Percentiles rank a stretch among this genome's conserved stretches.
Evolutionary conservation across 2,797 vertebrate species (phyloP).

Genomic region (Heliangelus exortis): DNA sequence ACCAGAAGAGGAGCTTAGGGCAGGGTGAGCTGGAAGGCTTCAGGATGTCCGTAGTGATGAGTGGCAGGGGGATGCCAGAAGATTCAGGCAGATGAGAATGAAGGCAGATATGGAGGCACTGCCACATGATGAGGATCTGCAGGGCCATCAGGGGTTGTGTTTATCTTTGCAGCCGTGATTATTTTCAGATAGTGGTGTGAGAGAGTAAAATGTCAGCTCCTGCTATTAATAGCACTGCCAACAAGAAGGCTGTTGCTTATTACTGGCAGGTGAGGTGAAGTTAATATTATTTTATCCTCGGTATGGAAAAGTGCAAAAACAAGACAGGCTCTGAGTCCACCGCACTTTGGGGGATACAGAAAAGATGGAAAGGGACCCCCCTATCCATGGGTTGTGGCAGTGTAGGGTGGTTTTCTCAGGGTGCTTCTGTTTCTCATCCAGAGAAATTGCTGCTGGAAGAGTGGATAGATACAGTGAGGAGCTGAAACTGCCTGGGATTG

Average conservation of each 20-base stretch:
- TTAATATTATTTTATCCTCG: slow-evolving; percentile 25
- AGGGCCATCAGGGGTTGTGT: slow-evolving; percentile 1
- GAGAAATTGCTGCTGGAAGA: not conserved
- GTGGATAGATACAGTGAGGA: not conserved
- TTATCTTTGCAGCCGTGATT: slow-evolving; percentile 53
- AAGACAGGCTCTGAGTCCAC: not conserved
- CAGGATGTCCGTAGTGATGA: not conserved
- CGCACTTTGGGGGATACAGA: not conserved
- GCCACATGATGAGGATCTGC: not conserved
- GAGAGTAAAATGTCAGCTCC: slow-evolving; percentile 30
- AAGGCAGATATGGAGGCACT: not conserved
- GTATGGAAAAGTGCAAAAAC: not conserved
- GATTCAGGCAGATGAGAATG: not conserved
- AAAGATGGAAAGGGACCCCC: not conserved
- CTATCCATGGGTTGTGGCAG: not conserved
- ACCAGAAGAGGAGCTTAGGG: not conserved
- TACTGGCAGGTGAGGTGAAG: slow-evolving; percentile 45
- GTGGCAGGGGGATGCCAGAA: not conserved
- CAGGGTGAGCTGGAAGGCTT: not conserved
- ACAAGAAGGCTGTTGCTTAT: not conserved
- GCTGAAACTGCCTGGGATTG: not conserved
- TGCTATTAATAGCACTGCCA: slow-evolving; percentile 24
- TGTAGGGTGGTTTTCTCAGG: not conserved
- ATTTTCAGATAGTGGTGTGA: slow-evolving; percentile 42
- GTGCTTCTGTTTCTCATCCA: not conserved